Percentiles rank a stretch among this genome's conserved stretches.
Evolutionary conservation across 2,113 vertebrate species (phyloP).

Genomic region (Vanacampus margaritifer): DNA sequence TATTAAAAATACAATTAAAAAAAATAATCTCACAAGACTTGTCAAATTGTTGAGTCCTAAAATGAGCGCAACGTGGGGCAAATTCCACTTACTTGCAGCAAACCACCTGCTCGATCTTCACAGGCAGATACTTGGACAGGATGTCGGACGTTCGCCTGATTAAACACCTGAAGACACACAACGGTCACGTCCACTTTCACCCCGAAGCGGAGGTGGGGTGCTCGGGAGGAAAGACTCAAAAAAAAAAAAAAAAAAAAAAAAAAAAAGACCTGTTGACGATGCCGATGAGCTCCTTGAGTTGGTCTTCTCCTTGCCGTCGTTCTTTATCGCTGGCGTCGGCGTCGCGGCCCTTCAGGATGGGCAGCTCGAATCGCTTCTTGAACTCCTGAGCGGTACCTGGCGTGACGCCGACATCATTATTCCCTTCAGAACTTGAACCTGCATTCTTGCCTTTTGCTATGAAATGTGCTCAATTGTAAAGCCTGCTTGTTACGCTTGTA

Average conservation of each 20-base stretch:
- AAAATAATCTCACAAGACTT: not conserved
- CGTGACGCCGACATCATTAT: not conserved
- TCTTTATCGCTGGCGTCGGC: conserved; percentile 86
- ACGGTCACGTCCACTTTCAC: not conserved
- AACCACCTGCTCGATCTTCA: conserved; percentile 96
- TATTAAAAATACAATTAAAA: too few species aligned
- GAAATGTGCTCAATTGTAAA: too few species aligned
- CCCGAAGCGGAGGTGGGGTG: not conserved
- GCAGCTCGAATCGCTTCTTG: conserved; percentile 92
- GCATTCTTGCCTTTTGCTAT: too few species aligned
- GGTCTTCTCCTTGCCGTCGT: conserved; percentile 82
- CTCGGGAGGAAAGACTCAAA: not conserved
- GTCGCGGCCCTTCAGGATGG: conserved; percentile 91
- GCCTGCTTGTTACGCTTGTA: too few species aligned
- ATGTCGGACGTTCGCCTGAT: conserved; percentile 97
- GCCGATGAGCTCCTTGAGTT: conserved; percentile 87
- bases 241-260: not conserved
- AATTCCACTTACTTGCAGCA: conserved; percentile 84
- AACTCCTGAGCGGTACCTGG: conserved; percentile 93
- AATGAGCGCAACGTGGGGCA: not conserved
- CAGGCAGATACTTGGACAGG: conserved; percentile 95
- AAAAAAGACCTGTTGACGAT: conserved; percentile 87
- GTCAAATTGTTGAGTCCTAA: not conserved
- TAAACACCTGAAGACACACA: conserved; percentile 77
- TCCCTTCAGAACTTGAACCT: too few species aligned